Evolutionary conservation across 2,797 vertebrate species (phyloP).

Genomic region (Apogon talboti): DNA sequence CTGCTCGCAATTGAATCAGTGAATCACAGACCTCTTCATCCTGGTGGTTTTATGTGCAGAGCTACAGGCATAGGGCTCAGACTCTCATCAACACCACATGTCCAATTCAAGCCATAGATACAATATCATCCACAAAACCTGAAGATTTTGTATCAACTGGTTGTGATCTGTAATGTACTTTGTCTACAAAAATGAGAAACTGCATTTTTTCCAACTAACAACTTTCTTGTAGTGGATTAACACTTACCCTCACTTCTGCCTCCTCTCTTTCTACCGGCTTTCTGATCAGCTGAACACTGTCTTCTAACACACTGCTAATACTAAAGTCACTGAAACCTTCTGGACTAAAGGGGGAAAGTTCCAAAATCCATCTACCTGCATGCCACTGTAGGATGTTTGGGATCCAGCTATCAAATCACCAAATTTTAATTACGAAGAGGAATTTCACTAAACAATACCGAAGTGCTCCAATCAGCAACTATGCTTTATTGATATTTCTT

Average conservation of each 20-base stretch:
- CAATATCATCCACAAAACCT: slow-evolving; percentile 63
- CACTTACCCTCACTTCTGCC: slow-evolving; percentile 79
- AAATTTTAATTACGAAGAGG: slow-evolving; percentile 74
- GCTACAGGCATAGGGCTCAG: slow-evolving; percentile 55
- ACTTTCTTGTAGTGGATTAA: slow-evolving; percentile 86
- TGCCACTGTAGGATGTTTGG: slow-evolving; percentile 87
- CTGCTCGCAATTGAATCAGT: slow-evolving; percentile 69
- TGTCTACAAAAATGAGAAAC: slow-evolving; percentile 87
- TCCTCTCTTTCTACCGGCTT: slow-evolving; percentile 82
- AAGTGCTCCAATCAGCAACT: slow-evolving; percentile 71
- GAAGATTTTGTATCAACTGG: slow-evolving; percentile 71
- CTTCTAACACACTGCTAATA: slow-evolving; percentile 84
- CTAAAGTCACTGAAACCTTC: slow-evolving; percentile 81
- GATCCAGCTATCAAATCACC: slow-evolving; percentile 75
- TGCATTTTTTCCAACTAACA: slow-evolving; percentile 87
- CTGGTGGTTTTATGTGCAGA: slow-evolving; percentile 72
- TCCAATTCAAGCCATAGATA: slow-evolving; percentile 57
- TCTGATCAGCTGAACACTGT: slow-evolving; percentile 81
- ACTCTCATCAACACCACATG: slow-evolving; percentile 47
- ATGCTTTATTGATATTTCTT: slow-evolving; percentile 78
- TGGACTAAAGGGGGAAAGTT: slow-evolving; percentile 81
- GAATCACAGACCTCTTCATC: slow-evolving; percentile 71
- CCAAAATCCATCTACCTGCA: slow-evolving; percentile 82
- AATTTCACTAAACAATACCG: slow-evolving; percentile 67
- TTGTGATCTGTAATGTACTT: slow-evolving; percentile 85